Percentiles rank a stretch among this genome's conserved stretches.
phyloP scores from a whole-genome alignment of 2,797 vertebrate species.

The Spizella passerina region DNA sequence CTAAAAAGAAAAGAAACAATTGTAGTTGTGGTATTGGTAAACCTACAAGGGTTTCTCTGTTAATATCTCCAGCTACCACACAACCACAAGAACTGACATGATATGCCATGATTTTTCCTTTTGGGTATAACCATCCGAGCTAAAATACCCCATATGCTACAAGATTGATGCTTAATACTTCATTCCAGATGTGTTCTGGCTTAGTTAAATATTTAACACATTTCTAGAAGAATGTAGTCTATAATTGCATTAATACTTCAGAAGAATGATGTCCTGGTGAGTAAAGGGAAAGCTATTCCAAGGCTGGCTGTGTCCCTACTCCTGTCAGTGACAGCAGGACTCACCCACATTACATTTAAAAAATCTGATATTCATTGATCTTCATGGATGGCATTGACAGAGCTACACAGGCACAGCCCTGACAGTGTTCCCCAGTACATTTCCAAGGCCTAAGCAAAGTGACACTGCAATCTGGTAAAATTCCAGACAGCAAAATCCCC shows the following conservation, averaged over 20 bases:
- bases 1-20: constrained; percentile 23
- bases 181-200: constrained; percentile 44
- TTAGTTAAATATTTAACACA: constrained; percentile 55
- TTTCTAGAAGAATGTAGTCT: constrained; percentile 3
- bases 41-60: constrained; percentile 43
- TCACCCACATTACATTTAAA: not conserved
- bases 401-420: not conserved
- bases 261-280: not conserved
- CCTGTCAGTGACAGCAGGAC: not conserved
- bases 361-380: not conserved
- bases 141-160: constrained; percentile 32
- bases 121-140: not conserved
- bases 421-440: not conserved
- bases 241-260: constrained; percentile 31
- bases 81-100: constrained; percentile 41
- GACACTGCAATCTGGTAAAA: not conserved
- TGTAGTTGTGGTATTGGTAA: constrained; percentile 50
- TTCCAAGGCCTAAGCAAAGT: not conserved
- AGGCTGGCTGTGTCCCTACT: not conserved
- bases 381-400: not conserved
- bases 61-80: constrained; percentile 50
- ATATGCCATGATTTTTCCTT: constrained; percentile 16
- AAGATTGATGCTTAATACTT: constrained; percentile 47
- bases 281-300: not conserved
- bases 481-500: not conserved